Percentiles rank a stretch among this genome's conserved stretches.
Evolutionary conservation across 1,140 invertebrate genomes (phyloP).

Genomic region (Popillia japonica): DNA sequence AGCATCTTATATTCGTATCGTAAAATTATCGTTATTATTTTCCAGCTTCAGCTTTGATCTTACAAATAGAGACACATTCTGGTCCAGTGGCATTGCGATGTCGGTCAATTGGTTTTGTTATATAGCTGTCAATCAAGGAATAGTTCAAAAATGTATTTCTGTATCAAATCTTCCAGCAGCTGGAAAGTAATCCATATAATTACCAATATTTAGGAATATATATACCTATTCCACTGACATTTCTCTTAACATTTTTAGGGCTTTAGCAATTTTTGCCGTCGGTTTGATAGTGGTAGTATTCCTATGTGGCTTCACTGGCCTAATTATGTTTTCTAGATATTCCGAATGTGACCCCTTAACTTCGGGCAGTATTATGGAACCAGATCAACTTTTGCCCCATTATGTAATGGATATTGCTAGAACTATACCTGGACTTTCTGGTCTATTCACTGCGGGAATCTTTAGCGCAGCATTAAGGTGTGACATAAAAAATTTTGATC

Average conservation of each 20-base stretch:
- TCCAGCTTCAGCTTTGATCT: slow-evolving; percentile 43
- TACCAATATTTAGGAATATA: background rate
- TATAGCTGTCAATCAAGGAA: slow-evolving; percentile 67
- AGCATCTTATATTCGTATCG: slow-evolving; percentile 4
- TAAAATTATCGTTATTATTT: background rate
- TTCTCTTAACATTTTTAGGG: slow-evolving; percentile 66
- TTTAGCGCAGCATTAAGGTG: slow-evolving; percentile 73
- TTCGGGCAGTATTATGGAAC: slow-evolving; percentile 62
- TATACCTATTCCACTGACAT: slow-evolving; percentile 30
- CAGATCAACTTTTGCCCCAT: slow-evolving; percentile 62
- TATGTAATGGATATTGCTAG: slow-evolving; percentile 65
- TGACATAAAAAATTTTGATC: background rate
- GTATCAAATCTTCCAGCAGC: slow-evolving; percentile 55
- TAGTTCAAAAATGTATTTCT: slow-evolving; percentile 69
- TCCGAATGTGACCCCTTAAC: slow-evolving; percentile 73
- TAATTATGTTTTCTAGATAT: slow-evolving; percentile 78
- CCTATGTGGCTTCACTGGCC: slow-evolving; percentile 61
- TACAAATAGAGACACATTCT: slow-evolving; percentile 43
- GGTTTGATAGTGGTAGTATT: slow-evolving; percentile 60
- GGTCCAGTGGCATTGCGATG: slow-evolving; percentile 32
- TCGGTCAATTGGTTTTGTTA: slow-evolving; percentile 61
- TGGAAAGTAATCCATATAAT: slow-evolving; percentile 22
- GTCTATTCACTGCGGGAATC: slow-evolving; percentile 69
- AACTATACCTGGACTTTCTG: slow-evolving; percentile 63
- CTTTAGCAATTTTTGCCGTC: slow-evolving; percentile 58